Conservation (phyloP, 1,140 invertebrate species). For the Drosophila asahinai region DNA sequence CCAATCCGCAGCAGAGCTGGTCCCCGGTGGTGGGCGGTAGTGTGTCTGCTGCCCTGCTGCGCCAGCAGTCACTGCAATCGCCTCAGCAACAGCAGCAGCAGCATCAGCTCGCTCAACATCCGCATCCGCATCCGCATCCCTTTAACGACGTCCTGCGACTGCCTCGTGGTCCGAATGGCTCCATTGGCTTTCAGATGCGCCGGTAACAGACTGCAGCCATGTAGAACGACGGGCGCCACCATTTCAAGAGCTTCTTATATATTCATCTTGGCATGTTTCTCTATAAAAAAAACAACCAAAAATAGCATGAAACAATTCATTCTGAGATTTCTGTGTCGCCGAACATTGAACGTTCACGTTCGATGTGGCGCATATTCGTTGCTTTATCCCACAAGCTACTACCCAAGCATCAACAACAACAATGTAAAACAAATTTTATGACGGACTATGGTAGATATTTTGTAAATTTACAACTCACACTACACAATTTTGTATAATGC, state of each 20-base stretch:
- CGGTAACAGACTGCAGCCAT: constrained; percentile 85
- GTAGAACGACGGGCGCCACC: background rate
- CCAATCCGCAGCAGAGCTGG: constrained; percentile 75
- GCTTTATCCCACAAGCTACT: constrained; percentile 29
- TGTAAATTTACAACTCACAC: constrained; percentile 78
- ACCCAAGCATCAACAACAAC: constrained; percentile 47
- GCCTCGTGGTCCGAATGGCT: constrained; percentile 87
- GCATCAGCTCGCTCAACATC: constrained; percentile 41
- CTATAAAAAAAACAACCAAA: constrained; percentile 14
- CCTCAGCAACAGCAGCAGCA: constrained; percentile 62
- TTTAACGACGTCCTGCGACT: constrained; percentile 86
- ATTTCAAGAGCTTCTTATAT: constrained; percentile 34
- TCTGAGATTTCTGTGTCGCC: constrained; percentile 39
- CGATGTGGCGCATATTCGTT: constrained; percentile 19
- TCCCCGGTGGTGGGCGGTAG: constrained; percentile 80
- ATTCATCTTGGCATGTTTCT: constrained; percentile 44
- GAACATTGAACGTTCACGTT: background rate
- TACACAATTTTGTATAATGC: constrained; percentile 66
- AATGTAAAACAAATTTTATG: constrained; percentile 60
- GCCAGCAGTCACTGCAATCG: constrained; percentile 73
- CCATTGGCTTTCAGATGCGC: constrained; percentile 86
- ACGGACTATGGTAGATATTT: constrained; percentile 77
- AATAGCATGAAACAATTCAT: constrained; percentile 18
- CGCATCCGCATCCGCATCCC: constrained; percentile 46
- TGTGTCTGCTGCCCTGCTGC: constrained; percentile 71